Evolutionary conservation across 64 coral and sea anemone genomes (phyloP).

Genomic region (Stichodactyla mertensii): DNA sequence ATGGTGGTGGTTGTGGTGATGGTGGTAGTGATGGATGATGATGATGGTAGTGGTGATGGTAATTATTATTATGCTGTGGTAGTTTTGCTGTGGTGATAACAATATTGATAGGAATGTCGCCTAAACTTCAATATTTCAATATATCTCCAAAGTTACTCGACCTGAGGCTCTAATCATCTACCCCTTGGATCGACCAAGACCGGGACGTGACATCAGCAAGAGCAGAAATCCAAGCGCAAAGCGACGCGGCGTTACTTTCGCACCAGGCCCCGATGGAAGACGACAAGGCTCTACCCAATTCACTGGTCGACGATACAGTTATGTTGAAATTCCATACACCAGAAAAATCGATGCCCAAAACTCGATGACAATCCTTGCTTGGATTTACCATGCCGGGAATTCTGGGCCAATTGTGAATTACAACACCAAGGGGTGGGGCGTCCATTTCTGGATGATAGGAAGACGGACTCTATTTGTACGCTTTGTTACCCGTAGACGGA

Average conservation of each 20-base stretch:
- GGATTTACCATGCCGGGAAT: slow-evolving; percentile 41
- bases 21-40: no score
- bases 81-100: neutral
- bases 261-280: slow-evolving; percentile 45
- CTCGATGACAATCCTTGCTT: slow-evolving; percentile 53
- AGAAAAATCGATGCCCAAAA: slow-evolving; percentile 26
- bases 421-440: slow-evolving; percentile 19
- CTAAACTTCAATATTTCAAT: neutral
- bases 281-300: slow-evolving; percentile 46
- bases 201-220: slow-evolving; percentile 40
- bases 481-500: slow-evolving; percentile 23
- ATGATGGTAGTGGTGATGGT: no score
- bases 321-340: slow-evolving; percentile 39
- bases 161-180: slow-evolving; percentile 38
- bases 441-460: slow-evolving; percentile 39
- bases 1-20: no score
- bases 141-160: slow-evolving; percentile 16
- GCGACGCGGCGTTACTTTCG: slow-evolving; percentile 10
- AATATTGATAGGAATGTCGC: neutral
- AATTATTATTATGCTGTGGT: neutral
- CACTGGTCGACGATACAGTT: slow-evolving; percentile 36
- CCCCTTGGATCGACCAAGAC: slow-evolving; percentile 29
- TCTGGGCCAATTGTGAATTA: slow-evolving; percentile 45
- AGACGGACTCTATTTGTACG: slow-evolving; percentile 33
- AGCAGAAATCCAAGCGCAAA: slow-evolving; percentile 38